Base-by-base conservation (phyloP, 2,888 invertebrate genomes). In the Agonum fuliginosum region DNA sequence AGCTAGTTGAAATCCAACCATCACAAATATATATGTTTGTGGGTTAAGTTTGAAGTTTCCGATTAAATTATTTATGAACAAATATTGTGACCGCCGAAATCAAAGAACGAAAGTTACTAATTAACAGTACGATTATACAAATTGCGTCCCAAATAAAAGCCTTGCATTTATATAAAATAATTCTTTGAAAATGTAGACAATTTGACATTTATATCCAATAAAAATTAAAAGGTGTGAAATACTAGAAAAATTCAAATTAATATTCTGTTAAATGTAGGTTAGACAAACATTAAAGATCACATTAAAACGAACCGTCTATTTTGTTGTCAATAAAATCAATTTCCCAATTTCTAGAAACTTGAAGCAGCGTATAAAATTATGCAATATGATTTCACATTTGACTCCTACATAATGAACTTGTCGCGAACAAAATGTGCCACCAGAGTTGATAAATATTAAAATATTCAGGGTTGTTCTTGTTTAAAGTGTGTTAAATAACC, bases 211-310 rank as follows among this genome's bases (percentile, higher is more conserved):
- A 62, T 62, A 14, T 14, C 14, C 30, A 14, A 30, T 62, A 62
- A 62, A 62, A 27, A 62, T 30, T 27, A 62, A 62, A 17, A 62
- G 19, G 58, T 62, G 58, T 62, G 58, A 62, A 62, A 27, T 54
- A 46, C 17, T 17, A 3, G 14, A 46, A 1, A 46, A 54, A 24
- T 5, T 1, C 1, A 22, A 54, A 54, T 54, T 54, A 54, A 34
- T 62, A 62, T 62, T 34, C 58, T 22, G 30, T 24, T 12, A 17
- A n/a, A 54, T 54, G 20, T 54, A 22, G 54, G 54, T n/a, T 22
- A 22, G 27, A 24, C 37, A 24, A 54, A 54, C 54, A 24, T 54
- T 51, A 8, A 51, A 20, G 20, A 24, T 54, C 54, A 24, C 22
- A 54, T 54, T 22, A 37, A 54, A 54, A 46, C 46, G 14, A 46